Base-by-base conservation (phyloP, 2,113 vertebrate species). In the Donacobius atricapilla region DNA sequence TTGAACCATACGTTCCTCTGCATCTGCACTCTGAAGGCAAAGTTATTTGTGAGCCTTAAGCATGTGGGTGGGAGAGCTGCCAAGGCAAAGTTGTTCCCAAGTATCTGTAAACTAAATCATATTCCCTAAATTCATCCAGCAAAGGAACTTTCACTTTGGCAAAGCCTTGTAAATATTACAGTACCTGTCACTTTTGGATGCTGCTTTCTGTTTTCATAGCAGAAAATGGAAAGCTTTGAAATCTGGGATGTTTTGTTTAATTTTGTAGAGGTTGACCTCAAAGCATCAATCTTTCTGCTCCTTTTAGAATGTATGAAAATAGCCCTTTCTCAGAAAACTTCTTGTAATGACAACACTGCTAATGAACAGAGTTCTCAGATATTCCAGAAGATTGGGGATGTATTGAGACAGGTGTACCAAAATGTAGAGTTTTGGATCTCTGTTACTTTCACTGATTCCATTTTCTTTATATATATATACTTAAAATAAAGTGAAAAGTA, bases 171-270 rank as follows among this genome's bases (percentile, higher is more conserved):
- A 96, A 97, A 96, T 97, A 93, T 93, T 96, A 76, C 78, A 96
- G 92, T 93, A 95, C 93, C 94, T 96, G 92, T 91, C 93, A 95
- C 89, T 97, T 96, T 95, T 96, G 94, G 92, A 94, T 95, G 42
- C 82, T 19, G 23, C 60, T 91, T 81, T 93, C 68, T 97, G 83
- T 96, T 96, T 97, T 95, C 89, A 42, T 93, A 83, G 81, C 71
- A 88, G 81, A 11, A 5, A 76, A 93, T 42, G 61, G 42, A 91
- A 94, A 93, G 80, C 93, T 96, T 97, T 97, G 95, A 97, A 96
- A 96, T 90, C 72, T 84, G 79, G 51, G 72, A 94, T 93, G 80
- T 95, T 96, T 94, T 84, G 69, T 91, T 96, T 92, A 72, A 68
- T 66, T 94, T 96, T 84, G 68, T 95, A 78, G 57, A 89, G 64